A percentile compares a stretch with the other conserved stretches of the same genome.
Evolutionary conservation across 1,140 invertebrate species (phyloP).

Genomic region (Pinna nobilis): DNA sequence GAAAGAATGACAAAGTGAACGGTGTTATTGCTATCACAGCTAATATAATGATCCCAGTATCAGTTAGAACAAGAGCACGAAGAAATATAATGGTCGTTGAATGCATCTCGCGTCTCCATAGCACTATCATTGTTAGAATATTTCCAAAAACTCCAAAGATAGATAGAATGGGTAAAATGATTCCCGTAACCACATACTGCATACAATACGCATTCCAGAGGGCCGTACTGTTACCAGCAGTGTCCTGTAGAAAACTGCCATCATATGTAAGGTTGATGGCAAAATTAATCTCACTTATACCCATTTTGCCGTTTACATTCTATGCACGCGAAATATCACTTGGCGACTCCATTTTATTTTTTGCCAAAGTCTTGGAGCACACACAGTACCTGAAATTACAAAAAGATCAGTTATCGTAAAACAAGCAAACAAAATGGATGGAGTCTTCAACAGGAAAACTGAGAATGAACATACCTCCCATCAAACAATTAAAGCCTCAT

Average conservation of each 20-base stretch:
- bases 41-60: constrained; percentile 81
- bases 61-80: constrained; percentile 66
- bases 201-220: constrained; percentile 47
- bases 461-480: too few relatives aligned
- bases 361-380: too few relatives aligned
- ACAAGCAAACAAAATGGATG: too few relatives aligned
- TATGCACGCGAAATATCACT: background rate
- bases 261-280: constrained; percentile 63
- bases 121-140: constrained; percentile 70
- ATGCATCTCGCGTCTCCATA: constrained; percentile 67
- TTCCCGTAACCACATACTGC: constrained; percentile 67
- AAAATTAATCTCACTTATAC: constrained; percentile 57
- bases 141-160: constrained; percentile 70
- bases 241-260: constrained; percentile 49
- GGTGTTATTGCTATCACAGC: constrained; percentile 78
- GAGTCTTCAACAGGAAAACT: too few relatives aligned
- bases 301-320: too few relatives aligned
- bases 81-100: constrained; percentile 71
- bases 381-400: too few relatives aligned
- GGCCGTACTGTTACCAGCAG: constrained; percentile 26
- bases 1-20: constrained; percentile 46
- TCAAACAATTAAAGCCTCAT: too few relatives aligned
- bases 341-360: too few relatives aligned
- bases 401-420: too few relatives aligned
- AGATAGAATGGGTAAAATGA: constrained; percentile 62